Percentiles rank a stretch among this genome's conserved stretches.
These are phyloP conservation scores for Tinea semifulvella DNA, from an alignment of 2,888 invertebrate species.

Conservation along the genomic window DNA sequence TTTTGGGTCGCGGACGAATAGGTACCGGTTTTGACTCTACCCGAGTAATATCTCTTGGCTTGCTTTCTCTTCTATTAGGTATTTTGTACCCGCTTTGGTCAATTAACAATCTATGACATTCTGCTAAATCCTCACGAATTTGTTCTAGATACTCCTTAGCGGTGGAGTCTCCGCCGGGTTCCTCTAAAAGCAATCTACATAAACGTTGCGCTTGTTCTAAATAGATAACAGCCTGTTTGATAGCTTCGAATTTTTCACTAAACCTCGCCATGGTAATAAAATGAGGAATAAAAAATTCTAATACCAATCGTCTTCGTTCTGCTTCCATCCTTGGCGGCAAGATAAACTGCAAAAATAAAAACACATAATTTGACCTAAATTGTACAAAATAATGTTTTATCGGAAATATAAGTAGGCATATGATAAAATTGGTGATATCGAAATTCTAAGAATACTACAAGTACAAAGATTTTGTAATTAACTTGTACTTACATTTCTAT, in stretches of 20 bases:
- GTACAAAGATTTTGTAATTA: background rate
- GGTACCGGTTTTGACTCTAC: constrained; percentile 27
- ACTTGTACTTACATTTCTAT: constrained; percentile 55
- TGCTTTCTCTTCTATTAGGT: constrained; percentile 41
- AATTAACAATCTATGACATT: constrained; percentile 50
- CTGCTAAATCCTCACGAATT: constrained; percentile 60
- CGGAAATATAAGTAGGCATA: background rate
- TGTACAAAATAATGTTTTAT: background rate
- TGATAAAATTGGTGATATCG: background rate
- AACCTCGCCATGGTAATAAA: constrained; percentile 75
- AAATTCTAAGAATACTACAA: background rate
- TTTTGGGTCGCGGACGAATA: constrained; percentile 35
- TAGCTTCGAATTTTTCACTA: constrained; percentile 69
- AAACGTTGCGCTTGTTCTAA: constrained; percentile 76
- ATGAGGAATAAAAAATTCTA: constrained; percentile 77
- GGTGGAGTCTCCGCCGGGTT: constrained; percentile 60
- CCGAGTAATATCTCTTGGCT: constrained; percentile 24
- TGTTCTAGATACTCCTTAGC: constrained; percentile 63
- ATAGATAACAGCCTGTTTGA: constrained; percentile 71
- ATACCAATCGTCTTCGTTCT: constrained; percentile 67
- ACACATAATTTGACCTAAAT: constrained; percentile 4
- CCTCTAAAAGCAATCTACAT: constrained; percentile 67
- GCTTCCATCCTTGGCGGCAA: constrained; percentile 60
- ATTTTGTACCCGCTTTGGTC: constrained; percentile 48
- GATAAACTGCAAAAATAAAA: constrained; percentile 38